Base-by-base conservation (phyloP, 2,797 vertebrate genomes). In the Alcedo atthis region DNA sequence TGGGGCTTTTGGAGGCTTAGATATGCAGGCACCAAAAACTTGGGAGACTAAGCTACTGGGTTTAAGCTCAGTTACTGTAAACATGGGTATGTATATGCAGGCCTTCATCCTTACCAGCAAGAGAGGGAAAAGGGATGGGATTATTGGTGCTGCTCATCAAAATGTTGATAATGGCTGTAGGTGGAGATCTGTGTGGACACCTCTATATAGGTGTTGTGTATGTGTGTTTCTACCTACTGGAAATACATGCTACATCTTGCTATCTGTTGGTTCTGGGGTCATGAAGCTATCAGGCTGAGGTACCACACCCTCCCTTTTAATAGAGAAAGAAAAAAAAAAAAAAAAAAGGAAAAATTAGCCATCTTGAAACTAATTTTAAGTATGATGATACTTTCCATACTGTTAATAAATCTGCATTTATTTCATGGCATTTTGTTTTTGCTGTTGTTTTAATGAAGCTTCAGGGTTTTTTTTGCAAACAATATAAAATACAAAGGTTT, bases 151-250 rank as follows among this genome's bases (percentile, higher is more conserved):
- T 45, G 15, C 9, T 28, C 28, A 6, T 11, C 13, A 1, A 0
- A 82, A 6, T 22, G 10, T 4, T 53, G 20, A 78, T 15, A 35
- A 59, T 2, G 5, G 10, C n/a, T 51, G 16, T 5, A 59, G 15
- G 12, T 24, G 12, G 0, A 54, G 10, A 15, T 22, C 28, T 25
- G 13, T 35, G 8, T 46, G 13, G 30, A 24, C 33, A 61, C 6
- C 5, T 6, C 2, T 20, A n/a, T 1, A 10, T 0, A 46, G 15
- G 11, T 13, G 9, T 9, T 33, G 25, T 10, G 5, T 15, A 33
- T 15, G 28, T 15, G 5, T 30, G 28, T 42, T 20, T 35, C 21
- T 42, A 28, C 22, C 37, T 33, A 5, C 8, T 25, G 33, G 17
- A 14, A 76, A 85, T 8, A 80, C 11, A 35, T 3, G 61, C 57